A percentile compares a stretch with the other conserved stretches of the same genome.
Conservation (phyloP, 2,888 invertebrate species). For the Poecilobothrus nobilitatus region DNA sequence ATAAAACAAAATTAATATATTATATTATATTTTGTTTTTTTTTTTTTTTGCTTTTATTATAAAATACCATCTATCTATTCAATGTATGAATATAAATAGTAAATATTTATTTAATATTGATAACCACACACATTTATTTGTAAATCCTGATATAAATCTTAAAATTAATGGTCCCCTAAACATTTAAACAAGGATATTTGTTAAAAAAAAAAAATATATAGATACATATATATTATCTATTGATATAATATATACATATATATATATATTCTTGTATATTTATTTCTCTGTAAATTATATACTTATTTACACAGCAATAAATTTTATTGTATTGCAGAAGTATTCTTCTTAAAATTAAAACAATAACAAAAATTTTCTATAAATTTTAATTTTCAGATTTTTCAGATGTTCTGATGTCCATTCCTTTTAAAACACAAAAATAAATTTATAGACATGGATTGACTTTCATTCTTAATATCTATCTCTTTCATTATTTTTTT, state of each 20-base stretch:
- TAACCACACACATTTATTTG: slow-evolving; percentile 1
- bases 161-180: slow-evolving; percentile 3
- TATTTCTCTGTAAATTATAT: not conserved
- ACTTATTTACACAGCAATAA: not conserved
- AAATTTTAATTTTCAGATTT: slow-evolving; percentile 6
- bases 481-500: not conserved
- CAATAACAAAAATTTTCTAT: not conserved
- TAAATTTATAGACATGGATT: not conserved
- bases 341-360: not conserved
- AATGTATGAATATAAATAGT: not conserved
- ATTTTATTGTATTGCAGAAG: not conserved
- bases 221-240: not conserved
- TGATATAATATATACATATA: not conserved
- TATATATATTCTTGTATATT: not conserved
- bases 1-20: no score
- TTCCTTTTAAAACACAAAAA: not conserved
- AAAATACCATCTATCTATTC: no score
- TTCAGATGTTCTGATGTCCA: not conserved
- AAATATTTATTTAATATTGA: slow-evolving; percentile 6
- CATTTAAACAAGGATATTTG: slow-evolving; percentile 3
- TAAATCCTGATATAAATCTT: slow-evolving; percentile 6
- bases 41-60: no score
- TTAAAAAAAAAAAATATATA: not conserved
- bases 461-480: not conserved
- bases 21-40: no score